phyloP scores from a whole-genome alignment of 2,113 vertebrate genomes.

The Rhineura floridana region DNA sequence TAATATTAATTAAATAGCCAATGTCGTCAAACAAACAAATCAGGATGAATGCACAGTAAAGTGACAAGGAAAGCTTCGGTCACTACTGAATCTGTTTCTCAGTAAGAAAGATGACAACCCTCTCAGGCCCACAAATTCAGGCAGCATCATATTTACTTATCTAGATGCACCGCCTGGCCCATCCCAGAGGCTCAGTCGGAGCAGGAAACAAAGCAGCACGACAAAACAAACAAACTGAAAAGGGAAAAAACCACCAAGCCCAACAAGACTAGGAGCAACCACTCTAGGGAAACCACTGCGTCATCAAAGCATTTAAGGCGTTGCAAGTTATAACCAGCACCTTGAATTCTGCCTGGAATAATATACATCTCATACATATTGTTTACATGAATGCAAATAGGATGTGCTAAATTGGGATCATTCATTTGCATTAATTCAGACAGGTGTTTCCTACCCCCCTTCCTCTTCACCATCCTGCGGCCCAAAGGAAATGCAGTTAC shows the following conservation, averaged over 20 bases:
- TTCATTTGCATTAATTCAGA: conserved; percentile 8
- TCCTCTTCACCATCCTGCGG: neutral
- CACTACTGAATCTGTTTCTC: neutral
- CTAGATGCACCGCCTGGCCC: neutral
- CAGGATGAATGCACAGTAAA: neutral
- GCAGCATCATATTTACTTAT: neutral
- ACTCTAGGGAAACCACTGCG: neutral
- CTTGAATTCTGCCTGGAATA: neutral
- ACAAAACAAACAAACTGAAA: neutral
- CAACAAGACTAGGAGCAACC: neutral
- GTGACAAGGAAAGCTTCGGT: neutral
- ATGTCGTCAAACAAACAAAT: no score
- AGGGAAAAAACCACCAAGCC: neutral
- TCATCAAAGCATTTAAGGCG: neutral
- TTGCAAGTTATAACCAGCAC: neutral
- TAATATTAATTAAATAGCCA: no score
- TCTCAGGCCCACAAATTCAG: neutral
- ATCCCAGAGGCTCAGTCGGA: neutral
- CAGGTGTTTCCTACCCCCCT: neutral
- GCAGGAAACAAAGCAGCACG: neutral
- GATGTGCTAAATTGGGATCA: conserved; percentile 15
- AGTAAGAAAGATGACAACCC: neutral
- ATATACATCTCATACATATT: conserved; percentile 15
- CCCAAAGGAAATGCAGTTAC: neutral
- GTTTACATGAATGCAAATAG: conserved; percentile 16